A percentile compares a stretch with the other conserved stretches of the same genome.
Evolutionary conservation across 2,888 invertebrate genomes (phyloP).

Genomic region (Hermaeophaga mercurialis): DNA sequence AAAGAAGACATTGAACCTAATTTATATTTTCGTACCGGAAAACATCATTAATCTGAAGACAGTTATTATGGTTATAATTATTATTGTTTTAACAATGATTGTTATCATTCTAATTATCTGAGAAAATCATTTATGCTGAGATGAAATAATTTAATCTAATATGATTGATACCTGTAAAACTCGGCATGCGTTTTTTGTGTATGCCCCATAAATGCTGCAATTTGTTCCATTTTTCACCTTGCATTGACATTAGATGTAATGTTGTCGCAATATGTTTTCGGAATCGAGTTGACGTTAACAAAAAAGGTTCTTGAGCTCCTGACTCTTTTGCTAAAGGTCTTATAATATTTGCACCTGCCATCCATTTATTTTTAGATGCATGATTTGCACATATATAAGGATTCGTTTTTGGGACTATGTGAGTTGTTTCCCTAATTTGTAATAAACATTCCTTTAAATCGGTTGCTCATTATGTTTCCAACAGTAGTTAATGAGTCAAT

Average conservation of each 20-base stretch:
- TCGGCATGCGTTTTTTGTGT: constrained; percentile 39
- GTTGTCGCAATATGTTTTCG: constrained; percentile 41
- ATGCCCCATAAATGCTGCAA: constrained; percentile 41
- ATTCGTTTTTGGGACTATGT: constrained; percentile 35
- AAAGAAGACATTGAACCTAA: too few species aligned
- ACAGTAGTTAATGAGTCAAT: constrained; percentile 13
- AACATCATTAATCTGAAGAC: too few species aligned
- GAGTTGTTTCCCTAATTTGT: constrained; percentile 17
- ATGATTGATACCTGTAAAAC: constrained; percentile 31
- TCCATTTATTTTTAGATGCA: constrained; percentile 36
- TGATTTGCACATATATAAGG: constrained; percentile 21
- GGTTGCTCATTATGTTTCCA: constrained; percentile 27
- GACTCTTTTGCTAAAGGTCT: constrained; percentile 31
- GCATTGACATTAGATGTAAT: constrained; percentile 36
- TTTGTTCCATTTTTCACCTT: constrained; percentile 39
- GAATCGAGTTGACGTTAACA: constrained; percentile 36
- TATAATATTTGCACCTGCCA: constrained; percentile 33
- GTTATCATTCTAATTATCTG: too few species aligned
- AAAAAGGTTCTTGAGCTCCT: constrained; percentile 21
- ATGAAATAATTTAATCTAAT: too few species aligned
- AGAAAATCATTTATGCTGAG: too few species aligned
- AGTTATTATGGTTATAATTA: too few species aligned
- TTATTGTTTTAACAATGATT: too few species aligned
- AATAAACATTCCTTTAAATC: constrained; percentile 31
- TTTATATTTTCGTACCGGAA: too few species aligned